phyloP scores from a whole-genome alignment of 2,797 vertebrate species.

The Chelmon rostratus region DNA sequence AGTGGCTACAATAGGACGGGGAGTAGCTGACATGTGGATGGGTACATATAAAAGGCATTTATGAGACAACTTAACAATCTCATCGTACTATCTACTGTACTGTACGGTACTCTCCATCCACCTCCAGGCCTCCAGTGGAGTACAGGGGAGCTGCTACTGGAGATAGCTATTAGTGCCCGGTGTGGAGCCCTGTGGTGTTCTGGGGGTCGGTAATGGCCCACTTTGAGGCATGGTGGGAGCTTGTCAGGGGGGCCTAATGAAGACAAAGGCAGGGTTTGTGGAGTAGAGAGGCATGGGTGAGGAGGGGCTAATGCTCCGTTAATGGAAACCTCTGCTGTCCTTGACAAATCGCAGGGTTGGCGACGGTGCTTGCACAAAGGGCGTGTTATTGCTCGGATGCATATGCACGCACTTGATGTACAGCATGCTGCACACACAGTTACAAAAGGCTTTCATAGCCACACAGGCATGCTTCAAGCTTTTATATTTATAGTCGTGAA shows the following conservation, averaged over 20 bases:
- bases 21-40: constrained; percentile 24
- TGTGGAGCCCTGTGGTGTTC: constrained; percentile 31
- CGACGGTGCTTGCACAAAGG: neutral
- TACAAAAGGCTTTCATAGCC: constrained; percentile 7
- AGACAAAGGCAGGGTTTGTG: constrained; percentile 59
- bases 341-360: constrained; percentile 43
- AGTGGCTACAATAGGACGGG: constrained; percentile 40
- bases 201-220: constrained; percentile 54
- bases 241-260: constrained; percentile 64
- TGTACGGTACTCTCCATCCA: constrained; percentile 41
- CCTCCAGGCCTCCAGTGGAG: constrained; percentile 33
- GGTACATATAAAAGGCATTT: constrained; percentile 49
- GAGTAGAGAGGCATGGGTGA: constrained; percentile 21
- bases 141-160: constrained; percentile 8
- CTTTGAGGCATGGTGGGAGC: constrained; percentile 57
- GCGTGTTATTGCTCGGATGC: neutral
- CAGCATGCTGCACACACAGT: neutral
- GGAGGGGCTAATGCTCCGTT: constrained; percentile 37
- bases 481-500: neutral
- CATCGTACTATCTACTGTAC: constrained; percentile 16
- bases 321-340: constrained; percentile 57
- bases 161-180: constrained; percentile 50
- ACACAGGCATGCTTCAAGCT: neutral
- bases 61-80: constrained; percentile 55
- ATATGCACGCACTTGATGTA: neutral